Conservation (phyloP, 1,140 invertebrate genomes). For the Sweltsa coloradensis region DNA sequence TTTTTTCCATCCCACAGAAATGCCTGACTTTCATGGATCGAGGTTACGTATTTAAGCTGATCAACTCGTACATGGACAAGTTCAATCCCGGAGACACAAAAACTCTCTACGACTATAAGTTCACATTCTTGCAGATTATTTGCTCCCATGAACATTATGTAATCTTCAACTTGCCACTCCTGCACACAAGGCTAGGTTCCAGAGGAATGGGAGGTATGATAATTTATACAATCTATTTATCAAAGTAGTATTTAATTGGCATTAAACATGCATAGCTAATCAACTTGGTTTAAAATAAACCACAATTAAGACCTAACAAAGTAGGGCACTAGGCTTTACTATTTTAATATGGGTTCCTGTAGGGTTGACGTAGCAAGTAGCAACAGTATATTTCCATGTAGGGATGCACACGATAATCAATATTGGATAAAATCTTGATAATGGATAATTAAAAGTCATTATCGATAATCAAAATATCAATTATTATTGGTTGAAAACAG, state of each 20-base stretch:
- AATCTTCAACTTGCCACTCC: conserved; percentile 71
- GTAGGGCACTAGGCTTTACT: no score
- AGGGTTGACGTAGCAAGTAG: no score
- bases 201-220: conserved; percentile 24
- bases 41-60: conserved; percentile 79
- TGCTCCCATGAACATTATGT: conserved; percentile 90
- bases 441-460: no score
- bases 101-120: conserved; percentile 72
- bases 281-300: no score
- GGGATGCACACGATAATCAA: no score
- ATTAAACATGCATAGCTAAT: no score
- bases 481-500: no score
- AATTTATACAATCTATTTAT: neutral
- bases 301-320: no score
- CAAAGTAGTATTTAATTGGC: neutral
- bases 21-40: conserved; percentile 88
- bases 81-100: conserved; percentile 69
- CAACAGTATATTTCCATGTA: no score
- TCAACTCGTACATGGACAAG: conserved; percentile 75
- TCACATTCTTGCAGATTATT: conserved; percentile 80
- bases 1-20: conserved; percentile 42
- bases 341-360: no score
- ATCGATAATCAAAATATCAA: no score
- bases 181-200: conserved; percentile 33
- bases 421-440: no score